Evolutionary conservation across 64 coral and sea anemone genomes (phyloP).

Genomic region (Montipora foliosa): DNA sequence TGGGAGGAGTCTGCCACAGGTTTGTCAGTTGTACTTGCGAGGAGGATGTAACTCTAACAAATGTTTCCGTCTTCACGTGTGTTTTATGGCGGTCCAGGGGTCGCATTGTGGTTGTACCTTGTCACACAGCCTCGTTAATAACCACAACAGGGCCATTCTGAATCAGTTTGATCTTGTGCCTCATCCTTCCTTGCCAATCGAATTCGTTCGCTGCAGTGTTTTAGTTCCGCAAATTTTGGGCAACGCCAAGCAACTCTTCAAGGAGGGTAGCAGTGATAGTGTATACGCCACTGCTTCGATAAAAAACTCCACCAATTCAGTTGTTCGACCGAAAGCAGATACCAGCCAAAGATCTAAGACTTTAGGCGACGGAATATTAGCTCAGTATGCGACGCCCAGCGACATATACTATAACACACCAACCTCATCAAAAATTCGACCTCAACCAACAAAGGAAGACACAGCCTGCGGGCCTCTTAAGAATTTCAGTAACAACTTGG

Average conservation of each 20-base stretch:
- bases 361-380: neutral
- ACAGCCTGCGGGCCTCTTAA: neutral
- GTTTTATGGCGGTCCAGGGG: neutral
- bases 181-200: neutral
- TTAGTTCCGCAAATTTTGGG: neutral
- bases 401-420: neutral
- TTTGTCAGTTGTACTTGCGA: slow-evolving; percentile 60
- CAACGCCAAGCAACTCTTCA: neutral
- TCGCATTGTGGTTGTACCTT: neutral
- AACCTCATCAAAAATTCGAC: neutral
- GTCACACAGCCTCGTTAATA: slow-evolving; percentile 28
- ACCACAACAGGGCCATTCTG: slow-evolving; percentile 27
- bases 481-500: neutral
- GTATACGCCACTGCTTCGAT: too few species aligned
- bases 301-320: too few species aligned
- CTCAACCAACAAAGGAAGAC: neutral
- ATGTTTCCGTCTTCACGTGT: slow-evolving; percentile 42
- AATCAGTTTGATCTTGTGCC: slow-evolving; percentile 29
- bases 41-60: neutral
- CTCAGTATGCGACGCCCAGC: neutral
- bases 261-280: neutral
- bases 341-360: neutral
- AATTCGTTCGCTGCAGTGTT: slow-evolving; percentile 19
- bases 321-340: too few species aligned
- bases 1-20: slow-evolving; percentile 41